A percentile compares a stretch with the other conserved stretches of the same genome.
These are phyloP conservation scores for Halictus rubicundus DNA, from an alignment of 1,140 invertebrate genomes.

Conservation along the genomic window DNA sequence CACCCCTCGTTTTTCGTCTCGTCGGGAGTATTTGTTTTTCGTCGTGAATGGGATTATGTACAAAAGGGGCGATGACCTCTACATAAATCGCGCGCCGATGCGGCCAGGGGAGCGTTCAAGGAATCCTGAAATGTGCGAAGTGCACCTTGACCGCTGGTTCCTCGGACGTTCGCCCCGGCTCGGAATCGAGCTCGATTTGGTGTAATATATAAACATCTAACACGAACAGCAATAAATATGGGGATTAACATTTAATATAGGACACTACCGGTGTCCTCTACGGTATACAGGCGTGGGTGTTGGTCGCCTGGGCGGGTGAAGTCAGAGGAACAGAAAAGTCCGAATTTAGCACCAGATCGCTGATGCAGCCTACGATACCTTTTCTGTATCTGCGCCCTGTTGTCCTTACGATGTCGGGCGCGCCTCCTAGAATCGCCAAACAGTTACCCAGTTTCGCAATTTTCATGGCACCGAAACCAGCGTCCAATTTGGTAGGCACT, in stretches of 20 bases:
- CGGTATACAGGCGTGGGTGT: conserved; percentile 78
- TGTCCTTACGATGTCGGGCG: conserved; percentile 85
- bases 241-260: no score
- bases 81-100: conserved; percentile 31
- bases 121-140: neutral
- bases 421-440: conserved; percentile 84
- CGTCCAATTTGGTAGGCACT: no score
- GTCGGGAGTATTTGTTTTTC: conserved; percentile 17
- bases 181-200: conserved; percentile 13
- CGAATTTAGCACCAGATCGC: conserved; percentile 89
- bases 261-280: conserved; percentile 68
- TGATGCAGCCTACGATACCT: conserved; percentile 90
- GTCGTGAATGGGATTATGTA: conserved; percentile 68
- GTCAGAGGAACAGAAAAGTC: conserved; percentile 86
- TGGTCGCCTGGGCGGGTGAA: conserved; percentile 82
- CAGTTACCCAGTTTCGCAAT: no score
- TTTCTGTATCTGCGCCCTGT: conserved; percentile 86
- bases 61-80: conserved; percentile 57
- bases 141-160: no score
- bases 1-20: neutral
- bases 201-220: no score
- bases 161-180: neutral
- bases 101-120: conserved; percentile 20
- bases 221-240: no score
- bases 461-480: no score